These are phyloP conservation scores for Picus viridis DNA, from an alignment of 2,797 vertebrate genomes.

Conservation along the genomic window DNA sequence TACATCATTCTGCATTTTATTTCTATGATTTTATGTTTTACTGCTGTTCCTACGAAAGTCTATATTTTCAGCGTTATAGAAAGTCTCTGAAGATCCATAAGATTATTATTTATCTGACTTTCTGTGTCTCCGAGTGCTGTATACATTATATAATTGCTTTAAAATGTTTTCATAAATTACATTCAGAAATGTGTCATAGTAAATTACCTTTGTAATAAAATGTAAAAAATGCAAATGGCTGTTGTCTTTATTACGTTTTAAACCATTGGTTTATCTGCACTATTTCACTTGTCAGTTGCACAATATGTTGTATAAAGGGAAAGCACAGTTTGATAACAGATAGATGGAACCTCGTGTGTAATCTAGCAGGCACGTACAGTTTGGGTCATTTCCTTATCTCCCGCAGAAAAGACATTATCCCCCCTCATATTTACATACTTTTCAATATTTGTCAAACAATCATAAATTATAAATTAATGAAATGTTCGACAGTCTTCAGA, in stretches of 20 bases:
- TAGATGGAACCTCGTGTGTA: constrained; percentile 93
- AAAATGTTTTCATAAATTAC: constrained; percentile 88
- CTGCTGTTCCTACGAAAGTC: constrained; percentile 44
- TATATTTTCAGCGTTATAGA: constrained; percentile 58
- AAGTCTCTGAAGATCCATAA: constrained; percentile 80
- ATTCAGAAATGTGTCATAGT: constrained; percentile 88
- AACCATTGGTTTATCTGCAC: constrained; percentile 98
- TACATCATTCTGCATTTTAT: constrained; percentile 70
- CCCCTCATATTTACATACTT: constrained; percentile 98
- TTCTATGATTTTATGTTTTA: constrained; percentile 71
- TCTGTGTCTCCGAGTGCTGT: constrained; percentile 75
- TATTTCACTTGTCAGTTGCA: constrained; percentile 96
- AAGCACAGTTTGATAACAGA: constrained; percentile 94
- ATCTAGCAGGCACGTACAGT: constrained; percentile 93
- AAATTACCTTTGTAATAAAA: constrained; percentile 90
- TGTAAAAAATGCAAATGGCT: constrained; percentile 96
- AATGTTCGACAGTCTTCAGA: constrained; percentile 96
- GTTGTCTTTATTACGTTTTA: constrained; percentile 92
- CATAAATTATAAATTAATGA: constrained; percentile 99
- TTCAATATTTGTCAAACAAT: constrained; percentile 99
- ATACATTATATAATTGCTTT: constrained; percentile 84
- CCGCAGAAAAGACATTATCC: constrained; percentile 99
- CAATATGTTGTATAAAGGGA: constrained; percentile 88
- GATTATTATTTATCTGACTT: constrained; percentile 83
- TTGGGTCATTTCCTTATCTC: constrained; percentile 99